Base-by-base conservation (phyloP, 2,797 vertebrate genomes). In the Nyctibius grandis region DNA sequence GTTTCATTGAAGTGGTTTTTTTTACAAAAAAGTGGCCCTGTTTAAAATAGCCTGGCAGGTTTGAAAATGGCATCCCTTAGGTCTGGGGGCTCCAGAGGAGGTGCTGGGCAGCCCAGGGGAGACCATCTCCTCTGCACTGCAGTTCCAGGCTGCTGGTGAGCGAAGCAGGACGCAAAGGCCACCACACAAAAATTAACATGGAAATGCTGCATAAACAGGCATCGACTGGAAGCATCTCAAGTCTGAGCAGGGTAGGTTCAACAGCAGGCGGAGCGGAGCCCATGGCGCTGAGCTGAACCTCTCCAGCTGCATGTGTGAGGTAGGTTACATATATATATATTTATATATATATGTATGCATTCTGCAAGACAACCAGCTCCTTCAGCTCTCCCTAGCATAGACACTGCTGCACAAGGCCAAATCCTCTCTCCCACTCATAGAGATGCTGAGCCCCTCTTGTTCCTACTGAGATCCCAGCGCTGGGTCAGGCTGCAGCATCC, bases 211-310 rank as follows among this genome's bases (percentile, higher is more conserved):
- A 12, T 16, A 6, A 75, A 51, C 28, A 60, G 14, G 20, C 22
- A 16, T 15, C 0, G 0, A 12, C 0, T 2, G 23, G 34, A 14
- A 88, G 29, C 53, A 7, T 2, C 0, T 0, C 1, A 0, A 53
- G 48, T 2, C 10, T 16, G 45, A 57, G 47, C 0, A 0, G 38
- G 29, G 22, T 63, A 60, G 64, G 89, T 48, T 95, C 54, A 11
- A 4, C 3, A 6, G 28, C 4, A 21, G 14, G 4, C 12, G 40
- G 44, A 64, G 85, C 47, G 51, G 33, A 86, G 48, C 34, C 81
- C 21, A 3, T 1, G 31, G 70, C 18, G 8, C 63, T 15, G 78
- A 73, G 44, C 64, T 80, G 85, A 67, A 44, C 36, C 45, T 48
- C 69, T 12, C 36, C 54, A 72, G 76, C 72, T 65, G 36, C 34